Conservation (phyloP, 2,797 vertebrate species). For the Loris lydekkerianus region DNA sequence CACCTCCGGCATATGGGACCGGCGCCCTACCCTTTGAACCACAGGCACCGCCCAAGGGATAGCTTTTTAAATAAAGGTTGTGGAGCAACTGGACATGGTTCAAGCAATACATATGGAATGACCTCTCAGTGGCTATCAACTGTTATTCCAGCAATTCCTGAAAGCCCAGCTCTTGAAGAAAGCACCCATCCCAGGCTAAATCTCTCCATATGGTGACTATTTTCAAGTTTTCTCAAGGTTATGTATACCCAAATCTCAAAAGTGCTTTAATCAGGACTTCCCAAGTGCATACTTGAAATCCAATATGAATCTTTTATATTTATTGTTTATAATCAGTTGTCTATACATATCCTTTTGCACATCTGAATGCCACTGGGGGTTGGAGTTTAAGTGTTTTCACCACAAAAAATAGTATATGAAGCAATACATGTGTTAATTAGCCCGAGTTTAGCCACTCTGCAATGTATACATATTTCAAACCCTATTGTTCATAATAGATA, state of each 20-base stretch:
- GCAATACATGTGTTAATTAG: background rate
- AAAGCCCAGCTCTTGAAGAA: slow-evolving; percentile 51
- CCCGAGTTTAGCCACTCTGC: background rate
- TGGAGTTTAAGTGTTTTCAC: background rate
- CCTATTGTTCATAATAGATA: background rate
- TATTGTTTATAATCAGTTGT: slow-evolving; percentile 37
- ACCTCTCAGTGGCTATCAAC: background rate
- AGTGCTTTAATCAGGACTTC: background rate
- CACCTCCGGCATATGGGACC: too few species aligned
- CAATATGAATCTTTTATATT: background rate
- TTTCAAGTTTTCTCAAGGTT: slow-evolving; percentile 58
- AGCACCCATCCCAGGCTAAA: slow-evolving; percentile 45
- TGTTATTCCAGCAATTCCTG: slow-evolving; percentile 11
- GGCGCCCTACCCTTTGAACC: too few species aligned
- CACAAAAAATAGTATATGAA: background rate
- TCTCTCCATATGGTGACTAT: background rate
- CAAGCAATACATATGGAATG: background rate
- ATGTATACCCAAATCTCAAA: slow-evolving; percentile 14
- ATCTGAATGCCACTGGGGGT: background rate
- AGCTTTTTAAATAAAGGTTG: slow-evolving; percentile 32
- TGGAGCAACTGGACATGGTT: background rate
- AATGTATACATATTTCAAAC: slow-evolving; percentile 8
- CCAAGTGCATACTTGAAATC: slow-evolving; percentile 33
- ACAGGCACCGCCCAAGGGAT: too few species aligned
- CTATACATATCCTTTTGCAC: background rate